phyloP scores from a whole-genome alignment of 1,140 invertebrate species.

The Sitobion miscanthi region DNA sequence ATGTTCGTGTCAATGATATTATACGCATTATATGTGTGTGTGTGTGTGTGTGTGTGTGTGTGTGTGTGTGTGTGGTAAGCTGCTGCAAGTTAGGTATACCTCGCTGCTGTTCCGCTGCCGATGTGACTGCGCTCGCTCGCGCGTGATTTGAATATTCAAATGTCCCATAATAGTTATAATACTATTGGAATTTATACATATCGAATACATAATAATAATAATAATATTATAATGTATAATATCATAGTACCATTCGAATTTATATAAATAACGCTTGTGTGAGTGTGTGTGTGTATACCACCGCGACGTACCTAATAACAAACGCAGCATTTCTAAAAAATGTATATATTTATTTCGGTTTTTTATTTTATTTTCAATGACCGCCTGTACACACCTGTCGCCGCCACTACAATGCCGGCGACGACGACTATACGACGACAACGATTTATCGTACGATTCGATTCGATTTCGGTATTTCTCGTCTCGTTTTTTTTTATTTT shows the following conservation, averaged over 20 bases:
- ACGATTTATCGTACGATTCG: slow-evolving; percentile 52
- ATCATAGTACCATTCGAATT: slow-evolving; percentile 5
- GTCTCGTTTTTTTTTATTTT: slow-evolving; percentile 41
- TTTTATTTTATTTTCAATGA: slow-evolving; percentile 36
- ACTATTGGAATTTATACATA: slow-evolving; percentile 37
- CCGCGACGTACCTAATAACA: slow-evolving; percentile 3
- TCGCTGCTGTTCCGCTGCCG: slow-evolving; percentile 1
- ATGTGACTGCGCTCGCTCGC: neutral
- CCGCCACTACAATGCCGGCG: slow-evolving; percentile 34
- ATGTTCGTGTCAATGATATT: slow-evolving; percentile 41
- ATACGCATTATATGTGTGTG: neutral
- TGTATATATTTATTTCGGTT: slow-evolving; percentile 30
- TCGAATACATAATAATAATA: neutral
- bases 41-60: neutral
- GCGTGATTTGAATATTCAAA: slow-evolving; percentile 48
- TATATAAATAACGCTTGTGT: neutral
- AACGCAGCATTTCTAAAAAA: slow-evolving; percentile 35
- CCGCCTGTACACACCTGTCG: slow-evolving; percentile 37
- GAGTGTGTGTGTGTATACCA: slow-evolving; percentile 6
- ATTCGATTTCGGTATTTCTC: slow-evolving; percentile 55
- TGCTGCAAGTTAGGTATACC: neutral
- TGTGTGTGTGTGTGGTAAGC: neutral
- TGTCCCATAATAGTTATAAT: neutral
- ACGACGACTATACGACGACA: slow-evolving; percentile 21
- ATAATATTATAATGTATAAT: slow-evolving; percentile 11